Base-by-base conservation (phyloP, 1,140 invertebrate genomes). In the Paralvinella palmiformis region DNA sequence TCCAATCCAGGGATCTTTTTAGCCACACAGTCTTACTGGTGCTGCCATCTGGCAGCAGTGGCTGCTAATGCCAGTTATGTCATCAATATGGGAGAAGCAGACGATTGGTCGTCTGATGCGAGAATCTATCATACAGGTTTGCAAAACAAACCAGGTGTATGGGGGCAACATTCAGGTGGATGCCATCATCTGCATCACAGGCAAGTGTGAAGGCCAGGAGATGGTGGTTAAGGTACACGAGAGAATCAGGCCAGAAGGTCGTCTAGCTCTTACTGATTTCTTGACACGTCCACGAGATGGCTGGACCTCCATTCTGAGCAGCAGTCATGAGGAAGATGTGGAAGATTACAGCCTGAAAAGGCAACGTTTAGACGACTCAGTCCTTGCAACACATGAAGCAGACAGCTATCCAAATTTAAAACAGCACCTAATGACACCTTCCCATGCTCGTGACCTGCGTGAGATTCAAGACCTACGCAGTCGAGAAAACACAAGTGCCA, bases 161-260 rank as follows among this genome's bases (percentile, higher is more conserved):
- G 45, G 36, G n/a, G 59, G 64, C 41, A 59, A 62, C 13, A 59
- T 66, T 13, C 50, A 53, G 29, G 41, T 66, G 17, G 64, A 66
- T 56, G 64, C 59, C 41, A 66, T 66, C 29, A 62, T 66, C 29
- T 66, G 64, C 33, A 56, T 66, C 32, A 62, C 64, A 33, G 59
- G 59, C 31, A 36, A 52, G 32, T 27, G 27, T 15, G 59, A 66
- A 55, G 64, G 59, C 24, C 59, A 66, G 37, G 57, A 61, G 29
- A 24, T 66, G 10, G 64, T 66, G 35, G 59, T 66, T 27, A 66
- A 66, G 35, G 35, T 66, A n/a, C 64, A 66, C 36, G 64, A 66
- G 48, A 37, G 27, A 53, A 35, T 63, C 22, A 32, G 22, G 17
- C 48, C 48, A 52, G 48, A 52, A 27, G 48, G 48, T 0, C n/a